Base-by-base conservation (phyloP, 2,888 invertebrate genomes). In the Neelides folsomi region DNA sequence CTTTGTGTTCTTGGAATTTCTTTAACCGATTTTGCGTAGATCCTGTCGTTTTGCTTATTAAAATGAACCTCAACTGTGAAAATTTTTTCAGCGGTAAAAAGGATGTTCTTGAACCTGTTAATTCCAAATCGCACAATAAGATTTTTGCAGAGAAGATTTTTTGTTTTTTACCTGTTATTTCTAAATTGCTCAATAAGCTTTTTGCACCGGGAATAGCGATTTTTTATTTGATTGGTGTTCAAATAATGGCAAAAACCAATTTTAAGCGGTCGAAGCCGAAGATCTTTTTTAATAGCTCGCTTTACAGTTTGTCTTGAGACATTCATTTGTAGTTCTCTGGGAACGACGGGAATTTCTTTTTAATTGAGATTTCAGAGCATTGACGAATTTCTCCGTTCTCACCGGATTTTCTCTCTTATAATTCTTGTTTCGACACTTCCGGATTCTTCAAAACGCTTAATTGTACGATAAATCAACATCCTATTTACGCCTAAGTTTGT, bases 51-150 rank as follows among this genome's bases (percentile, higher is more conserved):
- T 49, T 49, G 49, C 6, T 16, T 8, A n/a, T 49, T 49, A 15
- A 40, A 49, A 13, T 27, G n/a, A 27, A 10, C 36, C 15, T 41
- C 42, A 16, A 42, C 19, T 2, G 41, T 49, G 18, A 49, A 49
- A 34, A 27, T 39, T 49, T 49, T 49, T 35, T 49, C 49, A 19
- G 40, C 49, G 6, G 18, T 20, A 35, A 48, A 48, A 42, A 49
- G 43, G n/a, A n/a, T n/a, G n/a, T n/a, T 27, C 9, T 42, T n/a
- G 13, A 12, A 34, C 10, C n/a, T 19, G 2, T 8, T 9, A 13
- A 6, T 13, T 34, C 5, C 34, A 10, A 20, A 42, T n/a, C 49
- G 41, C 34, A 12, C 7, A 12, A 47, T 12, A 8, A 47, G 47
- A 15, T 16, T 35, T 47, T 36, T 47, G 16, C 34, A 36, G n/a